Percentiles rank a stretch among this genome's conserved stretches.
Conservation (phyloP, 92 coral and sea anemone genomes). For the Zoanthus gigantus region DNA sequence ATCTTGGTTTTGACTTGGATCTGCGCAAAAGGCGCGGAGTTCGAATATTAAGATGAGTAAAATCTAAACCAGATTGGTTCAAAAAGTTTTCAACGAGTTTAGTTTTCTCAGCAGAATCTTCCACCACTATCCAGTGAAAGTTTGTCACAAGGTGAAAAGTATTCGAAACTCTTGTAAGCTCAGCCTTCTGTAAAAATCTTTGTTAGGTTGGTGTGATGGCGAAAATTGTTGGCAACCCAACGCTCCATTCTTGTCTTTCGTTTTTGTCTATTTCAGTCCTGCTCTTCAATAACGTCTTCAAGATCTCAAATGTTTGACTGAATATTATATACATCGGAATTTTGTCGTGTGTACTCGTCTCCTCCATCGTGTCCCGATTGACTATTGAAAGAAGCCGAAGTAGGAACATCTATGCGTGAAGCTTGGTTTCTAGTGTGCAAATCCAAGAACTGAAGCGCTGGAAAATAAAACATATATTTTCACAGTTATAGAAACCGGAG, state of each 20-base stretch:
- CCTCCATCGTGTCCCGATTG: conserved; percentile 34
- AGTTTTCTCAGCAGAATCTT: conserved; percentile 80
- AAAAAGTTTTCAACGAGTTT: conserved; percentile 71
- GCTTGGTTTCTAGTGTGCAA: neutral
- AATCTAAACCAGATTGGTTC: conserved; percentile 64
- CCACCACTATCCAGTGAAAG: conserved; percentile 92
- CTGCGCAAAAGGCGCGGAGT: conserved; percentile 76
- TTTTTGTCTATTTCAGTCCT: conserved; percentile 10
- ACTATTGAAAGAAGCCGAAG: conserved; percentile 14
- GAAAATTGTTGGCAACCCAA: conserved; percentile 79
- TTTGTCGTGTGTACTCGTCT: neutral
- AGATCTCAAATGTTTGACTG: conserved; percentile 27
- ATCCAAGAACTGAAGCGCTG: conserved; percentile 32
- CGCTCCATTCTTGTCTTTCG: conserved; percentile 41
- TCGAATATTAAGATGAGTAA: conserved; percentile 78
- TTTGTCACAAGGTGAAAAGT: conserved; percentile 81
- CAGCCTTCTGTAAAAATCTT: conserved; percentile 89
- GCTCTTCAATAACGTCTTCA: conserved; percentile 17
- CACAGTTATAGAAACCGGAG: too few species aligned
- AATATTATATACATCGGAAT: neutral
- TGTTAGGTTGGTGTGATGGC: conserved; percentile 90
- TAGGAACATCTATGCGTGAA: neutral
- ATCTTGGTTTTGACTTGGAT: conserved; percentile 74
- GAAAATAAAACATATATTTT: neutral
- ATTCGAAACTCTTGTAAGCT: conserved; percentile 81